Evolutionary conservation across 2,113 vertebrate species (phyloP), one percentile per base, ranked within the genome.

Genomic region (Melanocharis versteri): DNA sequence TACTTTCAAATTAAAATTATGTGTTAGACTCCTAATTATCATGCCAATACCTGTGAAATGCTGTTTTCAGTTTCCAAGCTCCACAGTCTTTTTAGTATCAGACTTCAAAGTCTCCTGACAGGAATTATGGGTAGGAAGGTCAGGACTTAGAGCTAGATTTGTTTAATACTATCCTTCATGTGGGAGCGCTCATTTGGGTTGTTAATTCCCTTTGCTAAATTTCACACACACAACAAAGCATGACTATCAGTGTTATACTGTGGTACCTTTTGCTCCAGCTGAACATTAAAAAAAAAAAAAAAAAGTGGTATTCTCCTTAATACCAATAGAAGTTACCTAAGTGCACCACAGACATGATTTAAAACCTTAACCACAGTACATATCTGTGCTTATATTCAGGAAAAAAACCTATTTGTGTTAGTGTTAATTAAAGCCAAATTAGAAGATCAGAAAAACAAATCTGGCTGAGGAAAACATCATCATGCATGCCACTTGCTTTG

Each of bases 1-100:
- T 97, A 93, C 78, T 95, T 96, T 69, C 94, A 91, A 89, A 95
- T 96, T 95, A 96, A 93, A 86, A 86, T 72, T 22, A 86, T 79
- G 68, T 70, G 66, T 93, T 86, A 96, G 95, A 73, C 44, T 95
- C 71, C 53, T 95, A 90, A 96, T 97, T 94, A 96, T 91, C 77
- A 91, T 91, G 69, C 80, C 95, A 91, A 96, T 96, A 94, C 78
- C 93, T 96, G 57, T 89, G 82, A 95, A 96, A 96, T 64, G 47
- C 83, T 90, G 61, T 80, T 89, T 80, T 79, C 57, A 31, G 53
- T 69, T 96, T 93, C 44, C 39, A 69, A 89, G 91, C 50, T 91
- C 73, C 62, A 83, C 6, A 71, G 72, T 39, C 72, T 60, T 94
- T 83, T 82, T 64, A 66, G 69, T 33, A 61, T 60, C 60, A 90